A percentile compares a stretch with the other conserved stretches of the same genome.
Conservation (phyloP, 2,888 invertebrate genomes). For the Drosophila hawaiiensis region DNA sequence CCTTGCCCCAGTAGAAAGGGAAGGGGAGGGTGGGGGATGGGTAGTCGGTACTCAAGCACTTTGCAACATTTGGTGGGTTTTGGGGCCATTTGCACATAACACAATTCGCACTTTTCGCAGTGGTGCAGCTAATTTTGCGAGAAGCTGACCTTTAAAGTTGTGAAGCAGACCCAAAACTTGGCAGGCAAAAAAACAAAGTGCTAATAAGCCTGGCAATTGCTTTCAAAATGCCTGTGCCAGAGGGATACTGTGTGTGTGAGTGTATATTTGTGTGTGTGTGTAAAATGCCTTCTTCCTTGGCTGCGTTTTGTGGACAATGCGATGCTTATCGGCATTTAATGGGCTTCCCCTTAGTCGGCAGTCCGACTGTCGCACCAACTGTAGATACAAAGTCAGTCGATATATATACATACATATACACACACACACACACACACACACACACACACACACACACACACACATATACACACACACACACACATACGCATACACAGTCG, state of each 20-base stretch:
- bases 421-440: slow-evolving; percentile 19
- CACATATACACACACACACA: slow-evolving; percentile 19
- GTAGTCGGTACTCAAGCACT: slow-evolving; percentile 12
- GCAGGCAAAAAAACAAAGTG: slow-evolving; percentile 50
- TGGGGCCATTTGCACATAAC: slow-evolving; percentile 43
- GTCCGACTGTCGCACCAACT: slow-evolving; percentile 14
- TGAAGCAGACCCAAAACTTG: neutral
- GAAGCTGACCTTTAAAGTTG: slow-evolving; percentile 55
- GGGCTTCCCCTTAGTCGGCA: slow-evolving; percentile 22
- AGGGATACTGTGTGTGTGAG: neutral
- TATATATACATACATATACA: neutral
- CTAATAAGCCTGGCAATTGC: slow-evolving; percentile 67
- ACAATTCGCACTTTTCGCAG: slow-evolving; percentile 56
- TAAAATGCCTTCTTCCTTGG: slow-evolving; percentile 33
- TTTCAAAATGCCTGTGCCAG: slow-evolving; percentile 35
- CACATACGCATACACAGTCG: slow-evolving; percentile 29
- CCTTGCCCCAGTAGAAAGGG: slow-evolving; percentile 22
- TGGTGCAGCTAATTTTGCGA: slow-evolving; percentile 60
- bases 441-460: slow-evolving; percentile 16
- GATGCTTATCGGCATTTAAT: slow-evolving; percentile 75
- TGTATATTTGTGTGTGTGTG: neutral
- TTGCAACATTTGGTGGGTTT: slow-evolving; percentile 40
- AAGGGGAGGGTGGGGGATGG: neutral
- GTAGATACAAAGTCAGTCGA: slow-evolving; percentile 8
- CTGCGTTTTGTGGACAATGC: slow-evolving; percentile 60